Evolutionary conservation across 2,888 invertebrate species (phyloP).

Genomic region (Trachelus troglodyta): DNA sequence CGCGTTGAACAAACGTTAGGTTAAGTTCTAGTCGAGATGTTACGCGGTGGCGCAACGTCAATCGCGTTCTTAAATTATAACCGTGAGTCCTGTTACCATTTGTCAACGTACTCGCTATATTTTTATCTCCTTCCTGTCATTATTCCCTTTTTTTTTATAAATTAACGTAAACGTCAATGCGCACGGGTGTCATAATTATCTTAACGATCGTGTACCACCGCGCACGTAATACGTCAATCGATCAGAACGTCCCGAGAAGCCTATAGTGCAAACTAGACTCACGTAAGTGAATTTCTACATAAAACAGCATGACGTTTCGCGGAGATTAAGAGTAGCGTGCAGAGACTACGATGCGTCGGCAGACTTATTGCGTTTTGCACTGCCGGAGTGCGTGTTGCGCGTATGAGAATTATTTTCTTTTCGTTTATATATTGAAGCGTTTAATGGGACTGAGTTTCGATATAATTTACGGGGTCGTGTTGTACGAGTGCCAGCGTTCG

Average conservation of each 20-base stretch:
- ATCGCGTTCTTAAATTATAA: not conserved
- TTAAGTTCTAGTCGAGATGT: not conserved
- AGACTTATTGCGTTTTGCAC: not conserved
- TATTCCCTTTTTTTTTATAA: not conserved
- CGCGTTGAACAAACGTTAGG: not conserved
- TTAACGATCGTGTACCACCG: not conserved
- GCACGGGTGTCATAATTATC: not conserved
- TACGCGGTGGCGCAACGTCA: not conserved
- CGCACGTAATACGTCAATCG: not conserved
- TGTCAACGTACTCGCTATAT: not conserved
- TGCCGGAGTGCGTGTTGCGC: not conserved
- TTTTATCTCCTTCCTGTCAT: not conserved
- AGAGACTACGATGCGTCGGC: not conserved
- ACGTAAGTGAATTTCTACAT: not conserved
- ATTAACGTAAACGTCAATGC: not conserved
- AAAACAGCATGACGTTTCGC: not conserved
- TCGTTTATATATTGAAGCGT: not conserved
- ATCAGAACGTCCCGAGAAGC: not conserved
- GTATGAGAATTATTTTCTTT: not conserved
- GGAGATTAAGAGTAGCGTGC: not conserved
- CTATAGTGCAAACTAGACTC: not conserved
- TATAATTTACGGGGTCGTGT: not conserved
- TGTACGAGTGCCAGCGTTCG: conserved; percentile 27
- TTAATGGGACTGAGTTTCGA: not conserved
- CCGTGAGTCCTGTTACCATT: not conserved